These are phyloP conservation scores for Perccottus glenii DNA, from an alignment of 2,113 vertebrate species.

Conservation along the genomic window DNA sequence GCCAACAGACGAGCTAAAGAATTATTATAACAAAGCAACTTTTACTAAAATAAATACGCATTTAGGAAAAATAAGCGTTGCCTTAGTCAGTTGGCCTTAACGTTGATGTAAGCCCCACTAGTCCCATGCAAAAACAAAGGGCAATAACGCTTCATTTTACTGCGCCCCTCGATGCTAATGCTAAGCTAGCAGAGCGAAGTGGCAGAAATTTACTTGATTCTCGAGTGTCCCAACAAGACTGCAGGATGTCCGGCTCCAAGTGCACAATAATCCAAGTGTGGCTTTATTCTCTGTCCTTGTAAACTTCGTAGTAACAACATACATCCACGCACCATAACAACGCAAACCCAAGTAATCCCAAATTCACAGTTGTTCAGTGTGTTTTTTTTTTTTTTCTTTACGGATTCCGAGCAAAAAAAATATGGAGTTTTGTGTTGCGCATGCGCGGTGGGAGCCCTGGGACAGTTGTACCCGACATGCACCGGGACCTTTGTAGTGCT, in stretches of 20 bases:
- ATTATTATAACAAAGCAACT: constrained; percentile 58
- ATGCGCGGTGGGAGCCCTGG: constrained; percentile 84
- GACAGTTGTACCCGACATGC: constrained; percentile 88
- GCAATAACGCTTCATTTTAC: constrained; percentile 78
- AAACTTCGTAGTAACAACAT: constrained; percentile 31
- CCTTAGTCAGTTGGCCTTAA: constrained; percentile 9
- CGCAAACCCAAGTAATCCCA: constrained; percentile 58
- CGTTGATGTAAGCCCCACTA: constrained; percentile 48
- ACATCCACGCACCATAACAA: constrained; percentile 53
- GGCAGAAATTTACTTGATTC: constrained; percentile 74
- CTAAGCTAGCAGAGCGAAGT: constrained; percentile 67
- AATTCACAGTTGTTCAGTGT: constrained; percentile 66
- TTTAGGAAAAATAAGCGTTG: constrained; percentile 7
- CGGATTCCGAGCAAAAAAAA: constrained; percentile 82
- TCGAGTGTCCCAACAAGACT: constrained; percentile 69
- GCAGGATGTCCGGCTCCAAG: constrained; percentile 67
- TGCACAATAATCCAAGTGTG: constrained; percentile 46
- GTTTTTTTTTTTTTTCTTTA: constrained; percentile 76
- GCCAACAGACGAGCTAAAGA: constrained; percentile 53
- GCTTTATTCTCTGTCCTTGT: constrained; percentile 31
- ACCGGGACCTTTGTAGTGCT: constrained; percentile 73
- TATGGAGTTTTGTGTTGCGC: constrained; percentile 87
- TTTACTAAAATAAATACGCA: constrained; percentile 11
- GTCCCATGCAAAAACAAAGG: constrained; percentile 80
- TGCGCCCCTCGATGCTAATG: constrained; percentile 71